Conservation (phyloP, 1,140 invertebrate genomes). For the Rhagoletis pomonella region DNA sequence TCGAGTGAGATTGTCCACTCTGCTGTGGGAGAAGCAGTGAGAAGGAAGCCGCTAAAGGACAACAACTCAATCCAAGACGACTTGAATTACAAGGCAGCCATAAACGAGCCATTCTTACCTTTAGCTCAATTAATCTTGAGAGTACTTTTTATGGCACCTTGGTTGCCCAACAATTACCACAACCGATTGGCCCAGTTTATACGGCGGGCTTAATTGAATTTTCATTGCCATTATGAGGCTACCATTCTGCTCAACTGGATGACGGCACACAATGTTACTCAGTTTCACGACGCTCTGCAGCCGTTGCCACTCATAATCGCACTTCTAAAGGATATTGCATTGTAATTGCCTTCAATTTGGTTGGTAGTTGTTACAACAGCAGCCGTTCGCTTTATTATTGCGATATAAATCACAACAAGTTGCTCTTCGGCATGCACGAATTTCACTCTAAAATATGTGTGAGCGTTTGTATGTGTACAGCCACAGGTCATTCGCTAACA, state of each 20-base stretch:
- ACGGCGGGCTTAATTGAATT: slow-evolving; percentile 44
- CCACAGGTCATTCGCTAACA: background rate
- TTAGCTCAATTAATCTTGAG: slow-evolving; percentile 51
- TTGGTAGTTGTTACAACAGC: background rate
- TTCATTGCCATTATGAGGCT: slow-evolving; percentile 49
- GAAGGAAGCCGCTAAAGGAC: background rate
- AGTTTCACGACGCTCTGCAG: too few relatives aligned
- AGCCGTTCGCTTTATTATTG: slow-evolving; percentile 9
- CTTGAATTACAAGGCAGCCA: background rate
- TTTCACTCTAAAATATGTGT: background rate
- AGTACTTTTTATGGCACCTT: slow-evolving; percentile 8
- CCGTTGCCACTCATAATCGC: slow-evolving; percentile 5
- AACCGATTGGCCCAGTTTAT: slow-evolving; percentile 27
- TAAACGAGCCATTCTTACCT: background rate
- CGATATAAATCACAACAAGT: slow-evolving; percentile 45
- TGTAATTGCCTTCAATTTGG: slow-evolving; percentile 24
- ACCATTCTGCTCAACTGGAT: background rate
- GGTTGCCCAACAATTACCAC: background rate
- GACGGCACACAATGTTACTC: background rate
- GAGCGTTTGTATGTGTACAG: background rate
- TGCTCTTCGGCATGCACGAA: background rate
- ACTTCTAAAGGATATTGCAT: background rate
- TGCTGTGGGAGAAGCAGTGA: background rate
- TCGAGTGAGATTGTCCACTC: background rate
- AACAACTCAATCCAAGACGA: background rate